Conservation (phyloP, 30 jellyfish, hydroid and myxozoan genomes). For the Nemopilema nomurai region DNA sequence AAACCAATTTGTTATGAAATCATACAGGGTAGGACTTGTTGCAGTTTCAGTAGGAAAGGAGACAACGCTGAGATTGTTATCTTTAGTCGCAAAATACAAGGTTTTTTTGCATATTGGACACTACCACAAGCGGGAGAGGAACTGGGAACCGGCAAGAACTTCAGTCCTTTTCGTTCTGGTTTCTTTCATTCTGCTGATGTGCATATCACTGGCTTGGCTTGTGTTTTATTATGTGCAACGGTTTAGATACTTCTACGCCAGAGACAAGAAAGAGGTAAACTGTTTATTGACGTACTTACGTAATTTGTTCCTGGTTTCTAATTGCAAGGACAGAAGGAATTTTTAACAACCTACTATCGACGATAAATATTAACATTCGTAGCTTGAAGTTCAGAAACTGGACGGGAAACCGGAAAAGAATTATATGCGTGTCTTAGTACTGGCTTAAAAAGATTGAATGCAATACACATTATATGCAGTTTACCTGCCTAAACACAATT, state of each 20-base stretch:
- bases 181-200: conserved; percentile 92
- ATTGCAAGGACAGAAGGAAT: too few species aligned
- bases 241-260: conserved; percentile 84
- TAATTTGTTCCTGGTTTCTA: neutral
- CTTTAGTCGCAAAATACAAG: neutral
- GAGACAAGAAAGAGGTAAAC: conserved; percentile 89
- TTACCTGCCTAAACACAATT: too few species aligned
- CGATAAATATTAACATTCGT: too few species aligned
- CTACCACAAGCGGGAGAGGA: conserved; percentile 30
- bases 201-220: conserved; percentile 96
- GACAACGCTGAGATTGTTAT: conserved; percentile 39
- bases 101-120: conserved; percentile 63
- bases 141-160: conserved; percentile 86
- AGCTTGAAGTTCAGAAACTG: too few species aligned
- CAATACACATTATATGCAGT: too few species aligned
- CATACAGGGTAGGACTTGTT: conserved; percentile 52
- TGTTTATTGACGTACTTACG: neutral
- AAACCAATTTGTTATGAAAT: conserved; percentile 5
- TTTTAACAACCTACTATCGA: too few species aligned
- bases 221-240: conserved; percentile 94
- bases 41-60: conserved; percentile 66
- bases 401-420: too few species aligned
- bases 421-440: too few species aligned
- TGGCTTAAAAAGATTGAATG: too few species aligned
- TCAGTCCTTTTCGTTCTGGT: conserved; percentile 93